Evolutionary conservation across 1,140 invertebrate genomes (phyloP), one percentile per base, ranked within the genome.

Genomic region (Harlomillsia oculata): DNA sequence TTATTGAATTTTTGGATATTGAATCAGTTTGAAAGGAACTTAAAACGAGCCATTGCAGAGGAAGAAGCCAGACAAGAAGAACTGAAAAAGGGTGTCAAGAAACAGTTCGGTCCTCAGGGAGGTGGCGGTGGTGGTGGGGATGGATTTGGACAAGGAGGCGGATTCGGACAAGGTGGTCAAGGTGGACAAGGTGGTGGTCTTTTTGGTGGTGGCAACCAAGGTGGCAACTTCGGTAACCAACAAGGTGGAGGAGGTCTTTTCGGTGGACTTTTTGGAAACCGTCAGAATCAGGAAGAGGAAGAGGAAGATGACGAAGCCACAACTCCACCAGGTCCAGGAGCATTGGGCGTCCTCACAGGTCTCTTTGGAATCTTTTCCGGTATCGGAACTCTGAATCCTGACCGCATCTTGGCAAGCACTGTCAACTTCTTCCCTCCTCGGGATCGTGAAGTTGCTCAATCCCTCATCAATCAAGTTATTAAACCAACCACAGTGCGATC

Each of bases 351-450:
- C 0, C 32, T 59, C 2, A 40, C 56, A 3, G 56, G 56, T 13
- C 25, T 59, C 6, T 59, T 45, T n/a, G 56, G 56, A 23, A 59
- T 59, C 11, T 59, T 59, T 34, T 53, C 56, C 13, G 56, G 56
- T 1, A 36, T 59, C 14, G 56, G 56, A 23, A 39, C 40, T 25
- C 30, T 59, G 23, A 59, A 52, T 30, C 56, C 56, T 20, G 39
- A 32, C 18, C 26, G 56, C 5, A 45, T 59, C 32, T 30, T 59
- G n/a, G 46, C 48, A 16, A 53, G 49, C 29, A 59, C 56, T 1
- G 56, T 59, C 1, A 59, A 59, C 37, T 59, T 59, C 48, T 59
- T 59, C 25, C 56, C 56, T 21, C 56, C 56, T 1, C n/a, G 28
- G 4, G 26, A 59, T 26, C 2, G 56, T 9, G 25, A 43, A 18